Base-by-base conservation (phyloP, 2,797 vertebrate species). In the Lagocephalus sceleratus region DNA sequence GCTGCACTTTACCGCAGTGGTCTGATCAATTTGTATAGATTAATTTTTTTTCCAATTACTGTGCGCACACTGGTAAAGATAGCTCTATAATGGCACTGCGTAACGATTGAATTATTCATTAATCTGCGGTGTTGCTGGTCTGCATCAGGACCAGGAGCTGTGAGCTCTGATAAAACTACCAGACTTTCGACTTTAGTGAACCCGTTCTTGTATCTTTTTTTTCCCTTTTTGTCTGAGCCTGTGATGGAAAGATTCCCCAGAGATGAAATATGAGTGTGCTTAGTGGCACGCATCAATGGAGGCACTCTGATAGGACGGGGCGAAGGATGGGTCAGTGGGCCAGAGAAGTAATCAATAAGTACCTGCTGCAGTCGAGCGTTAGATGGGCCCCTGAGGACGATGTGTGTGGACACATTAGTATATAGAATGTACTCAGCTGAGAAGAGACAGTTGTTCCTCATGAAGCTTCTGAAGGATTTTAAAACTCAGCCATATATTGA, bases 261-360 rank as follows among this genome's bases (percentile, higher is more conserved):
- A 89, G 85, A 91, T 92, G 90, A 95, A 91, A 91, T 92, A 93
- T 89, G 87, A 87, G 71, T 79, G 86, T 88, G 60, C 69, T 71
- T 60, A 75, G 79, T 68, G 74, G 79, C 68, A 67, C 47, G 55
- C 53, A 54, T 62, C 53, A 49, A 39, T 69, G 69, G 56, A 72
- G 56, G 54, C 23, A 61, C 57, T 70, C 88, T 89, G 85, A 87
- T 88, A 89, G 86, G 86, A 84, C 70, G 60, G 81, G 86, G 72
- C 79, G 46, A 68, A 60, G 84, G 82, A 87, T 76, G 67, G 88
- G 88, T 94, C 92, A 91, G 75, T 88, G 79, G 76, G 90, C 88
- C 75, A 83, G 87, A 90, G 92, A 92, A 85, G 86, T 91, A 86
- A 87, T 94, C 92, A 89, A 91, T 93, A 92, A 88, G 85, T 91